phyloP scores from a whole-genome alignment of 2,888 invertebrate species.

The Cecidostiba fungosa region DNA sequence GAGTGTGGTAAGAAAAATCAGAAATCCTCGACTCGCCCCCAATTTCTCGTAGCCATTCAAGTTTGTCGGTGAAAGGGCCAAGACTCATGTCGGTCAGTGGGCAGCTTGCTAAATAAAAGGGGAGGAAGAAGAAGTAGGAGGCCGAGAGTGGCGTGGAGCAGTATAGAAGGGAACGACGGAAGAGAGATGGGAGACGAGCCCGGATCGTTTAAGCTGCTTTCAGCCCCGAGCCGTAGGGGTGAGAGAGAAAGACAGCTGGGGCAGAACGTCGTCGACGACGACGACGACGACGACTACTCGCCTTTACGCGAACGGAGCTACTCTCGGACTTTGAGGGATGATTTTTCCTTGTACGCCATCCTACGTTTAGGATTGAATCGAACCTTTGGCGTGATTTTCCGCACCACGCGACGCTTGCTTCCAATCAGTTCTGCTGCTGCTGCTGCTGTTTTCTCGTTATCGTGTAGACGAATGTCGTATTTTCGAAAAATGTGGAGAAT shows the following conservation, averaged over 20 bases:
- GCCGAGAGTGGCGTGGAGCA: not conserved
- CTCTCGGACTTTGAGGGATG: not conserved
- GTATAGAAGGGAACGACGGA: not conserved
- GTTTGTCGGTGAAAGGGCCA: not conserved
- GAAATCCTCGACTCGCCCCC: not conserved
- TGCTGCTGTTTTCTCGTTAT: not conserved
- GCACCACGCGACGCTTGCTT: not conserved
- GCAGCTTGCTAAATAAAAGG: not conserved
- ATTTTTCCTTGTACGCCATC: not conserved
- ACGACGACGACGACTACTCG: not conserved
- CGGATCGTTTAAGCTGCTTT: not conserved
- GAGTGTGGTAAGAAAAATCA: not conserved
- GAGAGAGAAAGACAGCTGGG: not conserved
- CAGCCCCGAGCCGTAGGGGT: not conserved
- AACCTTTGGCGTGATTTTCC: not conserved
- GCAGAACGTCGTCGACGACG: not conserved
- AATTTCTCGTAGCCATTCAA: not conserved
- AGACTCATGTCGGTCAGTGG: conserved; percentile 39
- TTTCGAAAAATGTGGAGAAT: not conserved
- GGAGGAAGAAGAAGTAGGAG: not conserved
- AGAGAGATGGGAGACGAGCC: not conserved
- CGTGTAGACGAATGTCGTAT: not conserved
- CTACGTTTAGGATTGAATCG: not conserved
- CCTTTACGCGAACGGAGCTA: not conserved
- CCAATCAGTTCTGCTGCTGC: not conserved